These are phyloP conservation scores for Acanthopagrus latus DNA, from an alignment of 2,797 vertebrate species.

Conservation along the genomic window DNA sequence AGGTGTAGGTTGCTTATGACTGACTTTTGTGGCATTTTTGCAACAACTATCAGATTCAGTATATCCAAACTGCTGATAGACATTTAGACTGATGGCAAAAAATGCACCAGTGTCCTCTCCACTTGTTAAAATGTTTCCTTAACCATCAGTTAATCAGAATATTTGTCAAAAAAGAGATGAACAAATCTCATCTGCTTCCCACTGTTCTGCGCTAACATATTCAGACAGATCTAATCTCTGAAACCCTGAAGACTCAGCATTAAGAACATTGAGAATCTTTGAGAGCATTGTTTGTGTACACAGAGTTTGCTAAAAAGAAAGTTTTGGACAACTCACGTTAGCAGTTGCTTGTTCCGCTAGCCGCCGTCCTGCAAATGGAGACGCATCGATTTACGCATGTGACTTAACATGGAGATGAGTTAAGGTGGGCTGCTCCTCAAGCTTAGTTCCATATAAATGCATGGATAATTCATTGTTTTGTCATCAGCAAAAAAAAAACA, in stretches of 20 bases:
- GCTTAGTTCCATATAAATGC: no score
- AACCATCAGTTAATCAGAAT: background rate
- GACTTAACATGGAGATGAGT: no score
- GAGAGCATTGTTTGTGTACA: no score
- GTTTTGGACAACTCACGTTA: no score
- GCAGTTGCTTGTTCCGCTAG: no score
- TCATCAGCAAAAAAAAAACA: no score
- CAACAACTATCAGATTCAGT: background rate
- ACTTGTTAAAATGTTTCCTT: background rate
- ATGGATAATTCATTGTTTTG: no score
- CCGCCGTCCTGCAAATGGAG: no score
- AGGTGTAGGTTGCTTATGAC: background rate
- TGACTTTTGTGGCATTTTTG: background rate
- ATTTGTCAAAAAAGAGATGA: background rate
- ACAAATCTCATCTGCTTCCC: background rate
- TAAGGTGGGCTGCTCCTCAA: no score
- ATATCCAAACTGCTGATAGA: background rate
- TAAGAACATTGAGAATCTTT: no score
- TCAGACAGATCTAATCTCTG: background rate
- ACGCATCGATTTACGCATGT: no score
- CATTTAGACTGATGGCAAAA: background rate
- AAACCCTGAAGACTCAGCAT: background rate
- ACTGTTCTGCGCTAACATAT: background rate
- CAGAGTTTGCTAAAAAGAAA: no score
- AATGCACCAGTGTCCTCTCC: background rate